phyloP scores from a whole-genome alignment of 1,140 invertebrate genomes.

The Micrasema longulum region DNA sequence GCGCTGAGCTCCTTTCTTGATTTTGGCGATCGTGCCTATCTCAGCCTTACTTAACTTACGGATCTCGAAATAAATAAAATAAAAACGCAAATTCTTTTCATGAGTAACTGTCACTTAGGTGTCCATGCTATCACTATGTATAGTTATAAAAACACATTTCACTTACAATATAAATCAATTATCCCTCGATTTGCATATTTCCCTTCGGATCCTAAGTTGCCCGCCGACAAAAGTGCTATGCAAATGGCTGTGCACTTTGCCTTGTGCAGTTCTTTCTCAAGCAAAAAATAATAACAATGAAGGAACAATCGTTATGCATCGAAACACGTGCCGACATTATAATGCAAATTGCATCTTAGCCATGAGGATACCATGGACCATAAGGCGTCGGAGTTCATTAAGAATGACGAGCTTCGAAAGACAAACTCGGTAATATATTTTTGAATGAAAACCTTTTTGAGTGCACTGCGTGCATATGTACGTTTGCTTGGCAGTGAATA shows the following conservation, averaged over 20 bases:
- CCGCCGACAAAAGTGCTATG: slow-evolving; percentile 1
- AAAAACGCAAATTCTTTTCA: no score
- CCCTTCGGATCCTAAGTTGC: neutral
- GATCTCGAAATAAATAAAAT: no score
- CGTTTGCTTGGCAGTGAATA: no score
- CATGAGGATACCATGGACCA: neutral
- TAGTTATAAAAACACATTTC: no score
- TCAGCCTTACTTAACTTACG: no score
- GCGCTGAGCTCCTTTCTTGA: no score
- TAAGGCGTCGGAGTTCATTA: neutral
- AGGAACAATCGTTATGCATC: neutral
- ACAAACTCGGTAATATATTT: neutral
- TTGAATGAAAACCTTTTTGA: neutral
- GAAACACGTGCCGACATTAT: neutral
- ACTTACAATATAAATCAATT: slow-evolving; percentile 7
- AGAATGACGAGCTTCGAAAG: neutral
- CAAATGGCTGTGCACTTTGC: neutral
- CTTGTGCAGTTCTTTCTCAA: neutral
- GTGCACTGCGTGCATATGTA: no score
- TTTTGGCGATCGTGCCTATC: no score
- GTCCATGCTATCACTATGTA: no score
- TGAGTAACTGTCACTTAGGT: no score
- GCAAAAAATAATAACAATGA: neutral
- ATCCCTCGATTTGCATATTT: slow-evolving; percentile 19
- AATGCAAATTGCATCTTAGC: neutral